Conservation (phyloP, 2,888 invertebrate species). For the Isoperla grammatica region DNA sequence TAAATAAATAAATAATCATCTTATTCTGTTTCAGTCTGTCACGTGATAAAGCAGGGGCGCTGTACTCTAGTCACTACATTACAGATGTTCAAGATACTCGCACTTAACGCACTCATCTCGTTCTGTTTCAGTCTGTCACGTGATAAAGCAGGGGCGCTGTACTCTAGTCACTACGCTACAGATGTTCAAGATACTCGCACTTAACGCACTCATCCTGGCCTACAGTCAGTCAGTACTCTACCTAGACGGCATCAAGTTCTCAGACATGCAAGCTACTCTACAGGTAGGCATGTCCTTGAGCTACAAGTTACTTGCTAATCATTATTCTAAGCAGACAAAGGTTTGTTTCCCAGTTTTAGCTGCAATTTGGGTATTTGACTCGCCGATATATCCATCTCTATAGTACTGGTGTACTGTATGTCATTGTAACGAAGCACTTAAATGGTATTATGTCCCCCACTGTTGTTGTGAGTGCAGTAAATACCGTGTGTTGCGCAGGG, state of each 20-base stretch:
- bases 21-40: conserved; percentile 72
- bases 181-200: conserved; percentile 99
- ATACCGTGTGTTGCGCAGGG: too few relatives aligned
- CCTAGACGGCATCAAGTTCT: conserved; percentile 95
- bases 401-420: too few relatives aligned
- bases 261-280: conserved; percentile 95
- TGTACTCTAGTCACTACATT: conserved; percentile 98
- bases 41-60: conserved; percentile 98
- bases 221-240: conserved; percentile 98
- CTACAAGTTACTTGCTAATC: neutral
- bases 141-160: conserved; percentile 98
- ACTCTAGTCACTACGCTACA: conserved; percentile 98
- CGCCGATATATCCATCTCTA: too few relatives aligned
- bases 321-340: neutral
- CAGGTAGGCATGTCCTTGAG: conserved; percentile 47
- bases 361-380: too few relatives aligned
- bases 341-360: too few relatives aligned
- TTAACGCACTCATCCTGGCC: conserved; percentile 95
- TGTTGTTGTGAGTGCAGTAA: too few relatives aligned
- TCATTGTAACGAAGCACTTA: too few relatives aligned
- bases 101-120: conserved; percentile 87
- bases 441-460: too few relatives aligned
- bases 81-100: conserved; percentile 99
- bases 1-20: too few relatives aligned
- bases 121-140: conserved; percentile 81